These are phyloP conservation scores for Eucidaris tribuloides DNA, from an alignment of 35 echinoderm and acorn worm species.

Conservation along the genomic window DNA sequence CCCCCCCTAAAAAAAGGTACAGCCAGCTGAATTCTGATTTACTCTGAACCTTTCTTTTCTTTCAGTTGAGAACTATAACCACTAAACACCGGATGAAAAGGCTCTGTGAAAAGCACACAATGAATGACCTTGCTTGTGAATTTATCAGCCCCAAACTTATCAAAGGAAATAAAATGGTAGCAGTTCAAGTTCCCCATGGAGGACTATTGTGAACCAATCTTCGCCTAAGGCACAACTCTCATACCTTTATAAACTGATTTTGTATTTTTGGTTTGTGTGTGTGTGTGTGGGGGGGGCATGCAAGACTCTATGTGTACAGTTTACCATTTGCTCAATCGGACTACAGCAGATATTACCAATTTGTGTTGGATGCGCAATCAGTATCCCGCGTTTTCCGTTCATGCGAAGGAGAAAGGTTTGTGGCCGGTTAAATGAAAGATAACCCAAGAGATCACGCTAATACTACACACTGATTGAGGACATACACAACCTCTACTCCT, in stretches of 20 bases:
- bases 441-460: too few species aligned
- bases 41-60: background rate
- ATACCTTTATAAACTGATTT: too few species aligned
- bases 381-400: too few species aligned
- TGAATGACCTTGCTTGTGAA: conserved; percentile 4
- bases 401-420: too few species aligned
- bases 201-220: conserved; percentile 21
- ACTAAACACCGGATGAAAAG: conserved; percentile 35
- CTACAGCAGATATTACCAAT: background rate
- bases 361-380: too few species aligned
- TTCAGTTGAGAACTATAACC: background rate
- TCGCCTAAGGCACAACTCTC: background rate
- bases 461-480: too few species aligned
- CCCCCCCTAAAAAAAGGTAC: background rate
- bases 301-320: background rate
- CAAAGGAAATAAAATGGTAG: conserved; percentile 4
- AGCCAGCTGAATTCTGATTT: conserved; percentile 22
- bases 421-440: too few species aligned
- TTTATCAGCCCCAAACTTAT: background rate
- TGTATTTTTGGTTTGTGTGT: too few species aligned
- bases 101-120: conserved; percentile 25
- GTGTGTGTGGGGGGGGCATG: too few species aligned
- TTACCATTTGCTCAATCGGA: background rate
- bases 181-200: conserved; percentile 19
- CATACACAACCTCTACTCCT: too few species aligned